Percentiles rank a stretch among this genome's conserved stretches.
These are phyloP conservation scores for Bactericera cockerelli DNA, from an alignment of 1,140 invertebrate species.

Conservation along the genomic window DNA sequence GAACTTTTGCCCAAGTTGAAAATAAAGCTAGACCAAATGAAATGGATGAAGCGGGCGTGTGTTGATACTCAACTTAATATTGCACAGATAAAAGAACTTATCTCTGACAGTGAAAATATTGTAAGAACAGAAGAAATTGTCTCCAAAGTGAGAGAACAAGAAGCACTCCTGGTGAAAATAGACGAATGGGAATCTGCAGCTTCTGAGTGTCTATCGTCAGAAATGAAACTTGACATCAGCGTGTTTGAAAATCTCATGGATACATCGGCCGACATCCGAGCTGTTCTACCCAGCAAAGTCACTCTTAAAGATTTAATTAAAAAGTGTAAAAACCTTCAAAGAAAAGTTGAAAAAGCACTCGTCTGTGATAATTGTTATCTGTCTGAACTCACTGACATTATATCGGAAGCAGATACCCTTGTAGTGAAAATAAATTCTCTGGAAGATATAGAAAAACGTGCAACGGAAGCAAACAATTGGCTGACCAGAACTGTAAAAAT, in stretches of 20 bases:
- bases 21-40: constrained; percentile 34
- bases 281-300: constrained; percentile 59
- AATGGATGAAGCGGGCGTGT: constrained; percentile 55
- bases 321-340: constrained; percentile 12
- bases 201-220: constrained; percentile 43
- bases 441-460: constrained; percentile 53
- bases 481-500: constrained; percentile 66
- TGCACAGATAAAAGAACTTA: not conserved
- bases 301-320: constrained; percentile 51
- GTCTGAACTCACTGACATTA: constrained; percentile 59
- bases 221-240: constrained; percentile 34
- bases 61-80: constrained; percentile 16
- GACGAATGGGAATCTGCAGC: constrained; percentile 78
- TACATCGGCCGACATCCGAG: constrained; percentile 60
- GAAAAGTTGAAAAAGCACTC: constrained; percentile 30
- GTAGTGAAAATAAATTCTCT: constrained; percentile 63
- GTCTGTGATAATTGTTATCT: constrained; percentile 73
- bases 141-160: constrained; percentile 51
- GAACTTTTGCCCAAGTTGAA: constrained; percentile 53
- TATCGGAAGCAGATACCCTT: constrained; percentile 46
- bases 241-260: constrained; percentile 58
- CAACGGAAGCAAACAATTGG: constrained; percentile 68
- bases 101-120: not conserved
- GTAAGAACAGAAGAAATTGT: constrained; percentile 38
- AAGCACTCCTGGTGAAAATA: constrained; percentile 45